Percentiles rank a stretch among this genome's conserved stretches.
These are phyloP conservation scores for Drosophila takahashii DNA, from an alignment of 1,140 invertebrate species.

Conservation along the genomic window DNA sequence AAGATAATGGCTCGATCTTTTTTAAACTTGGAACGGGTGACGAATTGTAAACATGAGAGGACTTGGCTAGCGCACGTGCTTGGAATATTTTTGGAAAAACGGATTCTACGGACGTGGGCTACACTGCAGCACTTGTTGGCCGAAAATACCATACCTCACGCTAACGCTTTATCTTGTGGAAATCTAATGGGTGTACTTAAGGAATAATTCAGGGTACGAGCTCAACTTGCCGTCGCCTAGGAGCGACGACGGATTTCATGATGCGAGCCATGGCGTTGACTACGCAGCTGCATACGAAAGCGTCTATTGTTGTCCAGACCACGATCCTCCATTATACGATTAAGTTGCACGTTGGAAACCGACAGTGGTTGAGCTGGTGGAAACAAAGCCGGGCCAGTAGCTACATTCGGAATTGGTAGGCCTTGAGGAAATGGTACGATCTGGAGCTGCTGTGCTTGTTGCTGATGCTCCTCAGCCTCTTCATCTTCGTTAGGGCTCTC, in stretches of 20 bases:
- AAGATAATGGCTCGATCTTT: too few species aligned
- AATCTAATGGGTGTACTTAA: background rate
- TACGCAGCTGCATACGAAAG: slow-evolving; percentile 75
- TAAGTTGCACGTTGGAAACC: slow-evolving; percentile 14
- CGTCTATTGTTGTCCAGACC: slow-evolving; percentile 62
- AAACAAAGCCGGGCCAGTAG: background rate
- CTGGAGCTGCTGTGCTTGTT: slow-evolving; percentile 19
- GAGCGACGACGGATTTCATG: slow-evolving; percentile 79
- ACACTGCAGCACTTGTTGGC: slow-evolving; percentile 16
- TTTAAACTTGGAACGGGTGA: too few species aligned
- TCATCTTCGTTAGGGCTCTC: slow-evolving; percentile 73
- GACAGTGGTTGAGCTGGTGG: slow-evolving; percentile 2
- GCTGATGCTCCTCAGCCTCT: slow-evolving; percentile 48
- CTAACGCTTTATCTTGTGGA: slow-evolving; percentile 51
- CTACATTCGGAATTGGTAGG: slow-evolving; percentile 5
- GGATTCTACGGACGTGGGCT: slow-evolving; percentile 56
- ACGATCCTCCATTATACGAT: slow-evolving; percentile 51
- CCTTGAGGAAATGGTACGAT: slow-evolving; percentile 31
- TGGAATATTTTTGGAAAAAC: slow-evolving; percentile 23
- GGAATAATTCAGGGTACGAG: too few species aligned
- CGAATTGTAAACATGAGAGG: too few species aligned
- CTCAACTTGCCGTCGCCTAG: slow-evolving; percentile 20
- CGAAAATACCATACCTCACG: slow-evolving; percentile 45
- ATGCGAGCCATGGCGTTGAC: slow-evolving; percentile 72
- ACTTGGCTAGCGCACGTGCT: too few species aligned